phyloP scores from a whole-genome alignment of 2,113 vertebrate species.

The Cyprinodon brontotheroides region DNA sequence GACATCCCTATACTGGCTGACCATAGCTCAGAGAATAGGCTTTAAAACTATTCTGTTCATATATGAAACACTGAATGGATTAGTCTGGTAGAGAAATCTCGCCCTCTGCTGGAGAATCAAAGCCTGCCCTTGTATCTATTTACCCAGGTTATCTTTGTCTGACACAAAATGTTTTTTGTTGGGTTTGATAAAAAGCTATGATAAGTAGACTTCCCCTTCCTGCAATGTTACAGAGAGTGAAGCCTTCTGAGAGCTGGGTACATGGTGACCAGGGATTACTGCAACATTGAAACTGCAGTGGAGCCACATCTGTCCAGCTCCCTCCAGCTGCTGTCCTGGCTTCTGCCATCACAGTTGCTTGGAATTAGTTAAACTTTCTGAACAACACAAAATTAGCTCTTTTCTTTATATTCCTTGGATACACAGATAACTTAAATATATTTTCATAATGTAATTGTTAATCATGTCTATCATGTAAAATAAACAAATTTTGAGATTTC shows the following conservation, averaged over 20 bases:
- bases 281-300: slow-evolving; percentile 46
- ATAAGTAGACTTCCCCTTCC: neutral
- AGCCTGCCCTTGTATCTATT: no score
- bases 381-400: neutral
- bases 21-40: no score
- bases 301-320: slow-evolving; percentile 41
- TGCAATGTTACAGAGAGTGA: slow-evolving; percentile 30
- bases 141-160: no score
- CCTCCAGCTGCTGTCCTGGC: slow-evolving; percentile 32
- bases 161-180: no score
- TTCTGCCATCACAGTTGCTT: slow-evolving; percentile 14
- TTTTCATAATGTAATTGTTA: neutral
- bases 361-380: neutral
- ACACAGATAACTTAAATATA: neutral
- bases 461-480: neutral
- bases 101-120: no score
- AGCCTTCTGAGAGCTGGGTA: slow-evolving; percentile 41
- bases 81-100: no score
- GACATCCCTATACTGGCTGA: no score
- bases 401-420: neutral
- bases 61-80: no score
- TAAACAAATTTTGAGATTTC: neutral
- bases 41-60: no score
- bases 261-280: slow-evolving; percentile 52
- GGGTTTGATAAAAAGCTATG: no score